These are phyloP conservation scores for Esox masquinongy DNA, from an alignment of 2,797 vertebrate genomes.

Conservation along the genomic window DNA sequence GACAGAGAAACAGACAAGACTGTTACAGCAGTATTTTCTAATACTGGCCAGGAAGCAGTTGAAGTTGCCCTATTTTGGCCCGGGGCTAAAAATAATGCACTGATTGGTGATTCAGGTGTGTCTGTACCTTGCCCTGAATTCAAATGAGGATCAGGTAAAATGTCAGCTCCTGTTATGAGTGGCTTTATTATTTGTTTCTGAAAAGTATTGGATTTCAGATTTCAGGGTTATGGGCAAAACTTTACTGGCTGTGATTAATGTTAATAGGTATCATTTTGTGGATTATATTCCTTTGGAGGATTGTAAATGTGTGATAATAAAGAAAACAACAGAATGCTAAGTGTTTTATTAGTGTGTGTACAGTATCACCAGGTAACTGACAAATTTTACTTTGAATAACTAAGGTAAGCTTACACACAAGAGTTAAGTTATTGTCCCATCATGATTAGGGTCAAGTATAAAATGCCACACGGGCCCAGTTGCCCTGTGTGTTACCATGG, in stretches of 20 bases:
- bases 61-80: constrained; percentile 18
- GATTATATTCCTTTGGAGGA: constrained; percentile 14
- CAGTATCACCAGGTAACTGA: not conserved
- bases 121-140: constrained; percentile 40
- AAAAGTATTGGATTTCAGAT: constrained; percentile 53
- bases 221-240: constrained; percentile 39
- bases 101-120: constrained; percentile 34
- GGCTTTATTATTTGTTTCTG: constrained; percentile 25
- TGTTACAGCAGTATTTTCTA: not conserved
- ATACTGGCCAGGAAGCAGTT: too few species aligned
- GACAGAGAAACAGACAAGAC: not conserved
- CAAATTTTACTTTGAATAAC: too few species aligned
- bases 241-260: constrained; percentile 36
- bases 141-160: constrained; percentile 40
- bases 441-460: too few species aligned
- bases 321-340: not conserved
- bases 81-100: constrained; percentile 32
- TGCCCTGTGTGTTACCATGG: too few species aligned
- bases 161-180: constrained; percentile 44
- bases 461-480: too few species aligned
- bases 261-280: constrained; percentile 50
- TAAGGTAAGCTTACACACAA: too few species aligned
- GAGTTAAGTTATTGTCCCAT: too few species aligned
- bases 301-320: not conserved
- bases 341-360: not conserved